phyloP scores from a whole-genome alignment of 2,888 invertebrate genomes.

The Chironomus riparius region DNA sequence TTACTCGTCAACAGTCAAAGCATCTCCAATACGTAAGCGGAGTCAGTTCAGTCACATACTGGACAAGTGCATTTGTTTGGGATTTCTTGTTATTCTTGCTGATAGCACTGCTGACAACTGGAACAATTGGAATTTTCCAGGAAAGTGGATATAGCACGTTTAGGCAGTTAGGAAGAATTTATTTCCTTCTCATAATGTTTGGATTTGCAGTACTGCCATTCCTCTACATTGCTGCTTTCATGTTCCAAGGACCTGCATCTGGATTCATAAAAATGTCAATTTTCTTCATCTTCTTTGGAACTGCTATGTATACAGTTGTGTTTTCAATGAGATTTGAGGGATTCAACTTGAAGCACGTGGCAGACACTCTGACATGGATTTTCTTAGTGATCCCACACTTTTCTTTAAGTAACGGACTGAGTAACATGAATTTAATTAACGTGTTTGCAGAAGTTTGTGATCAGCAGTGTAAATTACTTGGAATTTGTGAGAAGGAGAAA shows the following conservation, averaged over 20 bases:
- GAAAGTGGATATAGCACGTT: slow-evolving; percentile 15
- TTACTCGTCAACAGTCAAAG: slow-evolving; percentile 34
- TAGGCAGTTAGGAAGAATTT: slow-evolving; percentile 43
- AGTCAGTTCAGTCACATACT: slow-evolving; percentile 5
- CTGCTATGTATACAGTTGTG: slow-evolving; percentile 18
- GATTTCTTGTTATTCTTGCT: slow-evolving; percentile 4
- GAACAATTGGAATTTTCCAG: slow-evolving; percentile 19
- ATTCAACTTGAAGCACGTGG: slow-evolving; percentile 50
- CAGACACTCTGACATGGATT: slow-evolving; percentile 53
- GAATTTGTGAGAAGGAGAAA: slow-evolving; percentile 28
- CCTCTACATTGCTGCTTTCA: slow-evolving; percentile 57
- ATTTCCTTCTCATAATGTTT: slow-evolving; percentile 54
- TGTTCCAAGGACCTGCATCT: slow-evolving; percentile 57
- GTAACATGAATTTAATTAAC: slow-evolving; percentile 37
- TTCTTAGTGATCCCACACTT: slow-evolving; percentile 66
- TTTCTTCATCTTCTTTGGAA: slow-evolving; percentile 56
- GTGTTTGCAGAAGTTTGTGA: slow-evolving; percentile 30
- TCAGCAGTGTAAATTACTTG: background rate
- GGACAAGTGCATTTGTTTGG: slow-evolving; percentile 19
- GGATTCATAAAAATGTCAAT: slow-evolving; percentile 65
- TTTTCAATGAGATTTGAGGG: slow-evolving; percentile 51
- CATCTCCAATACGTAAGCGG: slow-evolving; percentile 23
- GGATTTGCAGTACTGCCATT: slow-evolving; percentile 62
- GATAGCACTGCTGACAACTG: background rate
- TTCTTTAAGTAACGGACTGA: slow-evolving; percentile 46